These are phyloP conservation scores for Tonatia bakeri DNA, from an alignment of 2,113 vertebrate species.

Conservation along the genomic window DNA sequence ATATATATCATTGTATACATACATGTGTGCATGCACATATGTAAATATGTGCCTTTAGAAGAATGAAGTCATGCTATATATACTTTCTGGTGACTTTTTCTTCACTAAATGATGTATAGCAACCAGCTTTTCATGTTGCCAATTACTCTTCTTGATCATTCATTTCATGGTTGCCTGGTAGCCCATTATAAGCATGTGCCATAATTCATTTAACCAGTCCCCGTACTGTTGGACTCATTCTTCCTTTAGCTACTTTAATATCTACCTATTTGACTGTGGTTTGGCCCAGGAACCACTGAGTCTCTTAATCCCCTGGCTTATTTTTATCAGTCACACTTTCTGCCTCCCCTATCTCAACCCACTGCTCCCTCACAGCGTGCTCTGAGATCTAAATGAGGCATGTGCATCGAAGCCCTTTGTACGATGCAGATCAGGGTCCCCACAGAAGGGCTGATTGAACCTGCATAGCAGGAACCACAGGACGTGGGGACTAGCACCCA, in stretches of 20 bases:
- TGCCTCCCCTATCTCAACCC: slow-evolving; percentile 32
- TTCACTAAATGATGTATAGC: background rate
- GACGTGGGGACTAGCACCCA: background rate
- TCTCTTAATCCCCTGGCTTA: slow-evolving; percentile 59
- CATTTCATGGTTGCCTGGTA: background rate
- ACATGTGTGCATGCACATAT: background rate
- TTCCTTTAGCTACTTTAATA: slow-evolving; percentile 27
- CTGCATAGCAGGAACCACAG: background rate
- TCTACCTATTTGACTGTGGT: slow-evolving; percentile 23
- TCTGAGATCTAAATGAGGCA: background rate
- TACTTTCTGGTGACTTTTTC: background rate
- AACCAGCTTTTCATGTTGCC: background rate
- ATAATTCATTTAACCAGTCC: background rate
- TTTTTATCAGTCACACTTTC: slow-evolving; percentile 57
- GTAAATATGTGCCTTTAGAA: background rate
- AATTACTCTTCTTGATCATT: background rate
- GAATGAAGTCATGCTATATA: background rate
- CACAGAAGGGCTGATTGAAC: background rate
- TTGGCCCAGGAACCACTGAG: background rate
- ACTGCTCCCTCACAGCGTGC: background rate
- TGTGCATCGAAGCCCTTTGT: background rate
- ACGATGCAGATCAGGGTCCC: background rate
- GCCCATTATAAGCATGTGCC: background rate
- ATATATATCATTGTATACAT: too few species aligned
- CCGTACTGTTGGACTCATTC: background rate